A percentile compares a stretch with the other conserved stretches of the same genome.
These are phyloP conservation scores for Bombus cullumanus DNA, from an alignment of 1,140 invertebrate genomes.

Conservation along the genomic window DNA sequence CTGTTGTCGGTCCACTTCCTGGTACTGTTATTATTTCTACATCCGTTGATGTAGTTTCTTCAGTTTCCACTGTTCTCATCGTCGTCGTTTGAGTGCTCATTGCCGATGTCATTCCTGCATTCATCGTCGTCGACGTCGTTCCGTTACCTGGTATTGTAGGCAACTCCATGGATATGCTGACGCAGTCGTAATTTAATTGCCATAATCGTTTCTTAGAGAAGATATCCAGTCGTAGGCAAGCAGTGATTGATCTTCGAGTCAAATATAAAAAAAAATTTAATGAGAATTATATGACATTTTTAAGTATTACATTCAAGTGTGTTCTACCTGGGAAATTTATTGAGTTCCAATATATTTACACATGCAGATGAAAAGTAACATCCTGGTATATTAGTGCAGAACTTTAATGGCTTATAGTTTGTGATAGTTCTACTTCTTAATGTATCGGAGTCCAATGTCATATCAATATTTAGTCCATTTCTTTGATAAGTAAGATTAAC, in stretches of 20 bases:
- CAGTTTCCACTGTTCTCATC: not conserved
- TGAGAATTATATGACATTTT: not conserved
- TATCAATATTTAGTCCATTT: conserved; percentile 67
- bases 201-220: conserved; percentile 66
- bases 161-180: conserved; percentile 64
- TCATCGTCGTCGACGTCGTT: conserved; percentile 11
- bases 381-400: conserved; percentile 72
- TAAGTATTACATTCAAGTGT: not conserved
- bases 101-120: not conserved
- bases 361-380: conserved; percentile 74
- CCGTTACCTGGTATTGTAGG: conserved; percentile 14
- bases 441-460: conserved; percentile 65
- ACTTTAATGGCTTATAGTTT: conserved; percentile 69
- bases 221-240: conserved; percentile 69
- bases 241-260: conserved; percentile 66
- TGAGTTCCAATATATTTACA: conserved; percentile 70
- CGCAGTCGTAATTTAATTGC: conserved; percentile 72
- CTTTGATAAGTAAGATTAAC: conserved; percentile 72
- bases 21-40: conserved; percentile 11
- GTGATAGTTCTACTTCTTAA: conserved; percentile 65
- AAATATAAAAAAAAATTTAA: not conserved
- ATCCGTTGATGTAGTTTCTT: conserved; percentile 9
- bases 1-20: not conserved
- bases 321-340: conserved; percentile 66
- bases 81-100: not conserved